A percentile compares a stretch with the other conserved stretches of the same genome.
Conservation (phyloP, 1,140 invertebrate genomes). For the Himalopsyche phryganea region DNA sequence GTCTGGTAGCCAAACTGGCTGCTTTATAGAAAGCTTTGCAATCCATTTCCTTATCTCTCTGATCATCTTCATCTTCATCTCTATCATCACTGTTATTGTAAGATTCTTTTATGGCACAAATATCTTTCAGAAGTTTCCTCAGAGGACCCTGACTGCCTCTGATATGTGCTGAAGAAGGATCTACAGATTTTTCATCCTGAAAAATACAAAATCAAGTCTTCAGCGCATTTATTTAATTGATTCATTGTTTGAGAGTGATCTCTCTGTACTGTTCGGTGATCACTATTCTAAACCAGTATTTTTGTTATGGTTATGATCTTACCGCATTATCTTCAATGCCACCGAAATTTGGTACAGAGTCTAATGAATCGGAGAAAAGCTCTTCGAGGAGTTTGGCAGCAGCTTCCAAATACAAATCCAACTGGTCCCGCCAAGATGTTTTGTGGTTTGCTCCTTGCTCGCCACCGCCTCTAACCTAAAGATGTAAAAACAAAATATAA, state of each 20-base stretch:
- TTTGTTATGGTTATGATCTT: too few relatives aligned
- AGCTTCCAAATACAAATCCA: slow-evolving; percentile 12
- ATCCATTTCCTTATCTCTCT: not conserved
- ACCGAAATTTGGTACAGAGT: not conserved
- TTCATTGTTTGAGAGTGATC: too few relatives aligned
- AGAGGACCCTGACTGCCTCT: slow-evolving; percentile 4
- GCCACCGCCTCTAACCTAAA: slow-evolving; percentile 28
- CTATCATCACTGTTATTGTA: slow-evolving; percentile 2
- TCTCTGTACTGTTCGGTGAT: too few relatives aligned
- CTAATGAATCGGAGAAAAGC: slow-evolving; percentile 5
- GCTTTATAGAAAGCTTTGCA: slow-evolving; percentile 8
- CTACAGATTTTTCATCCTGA: not conserved
- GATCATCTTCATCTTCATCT: not conserved
- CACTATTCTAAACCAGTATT: too few relatives aligned
- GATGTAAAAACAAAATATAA: too few relatives aligned
- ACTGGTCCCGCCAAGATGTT: slow-evolving; percentile 24
- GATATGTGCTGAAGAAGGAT: too few relatives aligned
- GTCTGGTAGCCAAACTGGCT: slow-evolving; percentile 5
- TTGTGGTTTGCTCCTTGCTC: slow-evolving; percentile 30
- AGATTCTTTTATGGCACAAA: not conserved
- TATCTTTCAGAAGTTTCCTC: slow-evolving; percentile 1
- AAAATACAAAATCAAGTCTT: not conserved
- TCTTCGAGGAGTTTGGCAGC: slow-evolving; percentile 1
- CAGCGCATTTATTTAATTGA: too few relatives aligned
- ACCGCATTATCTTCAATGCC: not conserved